These are phyloP conservation scores for Oncorhynchus clarkii DNA, from an alignment of 2,113 vertebrate species.

Conservation along the genomic window DNA sequence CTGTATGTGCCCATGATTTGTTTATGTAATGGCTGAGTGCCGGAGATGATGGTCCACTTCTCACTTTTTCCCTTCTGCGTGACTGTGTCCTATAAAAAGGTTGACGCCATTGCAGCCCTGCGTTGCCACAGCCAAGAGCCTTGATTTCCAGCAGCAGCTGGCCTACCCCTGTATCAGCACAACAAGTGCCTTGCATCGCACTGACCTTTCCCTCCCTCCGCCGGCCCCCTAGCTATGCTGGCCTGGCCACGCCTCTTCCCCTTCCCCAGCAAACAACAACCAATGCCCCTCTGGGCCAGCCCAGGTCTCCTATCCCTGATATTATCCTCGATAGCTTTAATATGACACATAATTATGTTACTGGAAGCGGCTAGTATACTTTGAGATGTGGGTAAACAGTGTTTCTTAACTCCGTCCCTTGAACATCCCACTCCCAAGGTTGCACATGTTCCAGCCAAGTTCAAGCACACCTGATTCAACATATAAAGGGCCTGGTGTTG, in stretches of 20 bases:
- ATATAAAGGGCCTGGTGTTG: too few relatives aligned
- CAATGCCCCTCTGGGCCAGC: neutral
- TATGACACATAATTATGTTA: neutral
- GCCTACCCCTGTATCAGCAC: conserved; percentile 46
- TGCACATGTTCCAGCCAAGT: too few relatives aligned
- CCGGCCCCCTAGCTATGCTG: conserved; percentile 2
- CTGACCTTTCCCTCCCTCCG: conserved; percentile 56
- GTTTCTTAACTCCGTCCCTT: neutral
- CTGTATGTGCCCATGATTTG: conserved; percentile 24
- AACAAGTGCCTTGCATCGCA: conserved; percentile 48
- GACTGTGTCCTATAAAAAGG: conserved; percentile 73
- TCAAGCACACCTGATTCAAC: too few relatives aligned
- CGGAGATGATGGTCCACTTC: conserved; percentile 41
- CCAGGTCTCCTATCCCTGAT: neutral
- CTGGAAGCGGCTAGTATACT: too few relatives aligned
- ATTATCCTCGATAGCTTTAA: neutral
- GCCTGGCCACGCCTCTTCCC: conserved; percentile 13
- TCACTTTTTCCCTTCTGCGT: conserved; percentile 48
- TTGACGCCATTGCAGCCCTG: conserved; percentile 43
- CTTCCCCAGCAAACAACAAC: conserved; percentile 2
- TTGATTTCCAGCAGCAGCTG: conserved; percentile 74
- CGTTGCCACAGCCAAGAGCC: conserved; percentile 33
- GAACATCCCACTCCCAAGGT: neutral
- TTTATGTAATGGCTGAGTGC: conserved; percentile 57
- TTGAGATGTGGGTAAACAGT: neutral